Conservation (phyloP, 1,140 invertebrate genomes). For the Palaemon carinicauda region DNA sequence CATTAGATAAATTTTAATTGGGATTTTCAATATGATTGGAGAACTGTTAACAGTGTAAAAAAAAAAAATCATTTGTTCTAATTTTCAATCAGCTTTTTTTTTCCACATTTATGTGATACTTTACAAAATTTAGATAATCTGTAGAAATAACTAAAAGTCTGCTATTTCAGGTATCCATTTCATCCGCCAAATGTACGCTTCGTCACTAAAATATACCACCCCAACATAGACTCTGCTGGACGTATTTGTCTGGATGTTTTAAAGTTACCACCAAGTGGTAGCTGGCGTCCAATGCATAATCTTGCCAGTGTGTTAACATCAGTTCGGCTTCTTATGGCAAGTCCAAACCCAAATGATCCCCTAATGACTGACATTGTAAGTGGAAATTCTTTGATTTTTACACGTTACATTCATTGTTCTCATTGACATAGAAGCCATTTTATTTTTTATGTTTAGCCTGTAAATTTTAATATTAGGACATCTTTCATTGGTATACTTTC, state of each 20-base stretch:
- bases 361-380: constrained; percentile 80
- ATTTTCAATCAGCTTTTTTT: too few species aligned
- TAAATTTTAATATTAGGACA: too few species aligned
- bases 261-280: constrained; percentile 79
- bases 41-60: too few species aligned
- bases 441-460: neutral
- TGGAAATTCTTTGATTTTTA: constrained; percentile 17
- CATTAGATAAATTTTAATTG: too few species aligned
- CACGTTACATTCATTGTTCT: neutral
- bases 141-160: neutral
- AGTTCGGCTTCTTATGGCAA: constrained; percentile 75
- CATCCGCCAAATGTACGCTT: constrained; percentile 82
- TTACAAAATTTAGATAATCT: neutral
- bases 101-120: too few species aligned
- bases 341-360: constrained; percentile 86
- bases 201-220: constrained; percentile 85
- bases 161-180: constrained; percentile 77
- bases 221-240: constrained; percentile 85
- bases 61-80: too few species aligned
- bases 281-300: constrained; percentile 80
- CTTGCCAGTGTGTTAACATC: constrained; percentile 78
- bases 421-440: too few species aligned
- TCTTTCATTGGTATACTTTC: too few species aligned
- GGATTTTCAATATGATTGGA: too few species aligned
- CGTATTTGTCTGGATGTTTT: constrained; percentile 86